phyloP scores from a whole-genome alignment of 2,113 vertebrate species.

The Pollachius pollachius region DNA sequence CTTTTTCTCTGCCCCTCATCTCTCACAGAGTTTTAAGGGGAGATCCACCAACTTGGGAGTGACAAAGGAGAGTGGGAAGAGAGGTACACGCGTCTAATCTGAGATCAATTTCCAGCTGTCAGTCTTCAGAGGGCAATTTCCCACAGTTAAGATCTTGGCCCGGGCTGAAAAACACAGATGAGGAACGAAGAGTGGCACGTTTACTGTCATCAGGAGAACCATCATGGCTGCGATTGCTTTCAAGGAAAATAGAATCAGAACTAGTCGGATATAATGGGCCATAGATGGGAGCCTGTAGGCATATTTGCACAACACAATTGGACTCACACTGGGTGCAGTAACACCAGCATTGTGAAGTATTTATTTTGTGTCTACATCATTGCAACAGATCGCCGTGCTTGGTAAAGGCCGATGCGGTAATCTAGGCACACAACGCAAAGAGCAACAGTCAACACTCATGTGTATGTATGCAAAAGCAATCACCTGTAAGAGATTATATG shows the following conservation, averaged over 20 bases:
- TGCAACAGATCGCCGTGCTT: slow-evolving; percentile 5
- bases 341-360: slow-evolving; percentile 37
- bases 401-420: neutral
- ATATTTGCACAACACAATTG: slow-evolving; percentile 76
- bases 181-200: slow-evolving; percentile 49
- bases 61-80: slow-evolving; percentile 56
- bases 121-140: slow-evolving; percentile 64
- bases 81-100: slow-evolving; percentile 59
- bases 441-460: neutral
- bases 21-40: slow-evolving; percentile 64
- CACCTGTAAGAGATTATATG: slow-evolving; percentile 82
- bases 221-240: slow-evolving; percentile 39
- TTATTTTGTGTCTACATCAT: slow-evolving; percentile 7
- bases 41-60: slow-evolving; percentile 62
- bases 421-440: neutral
- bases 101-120: slow-evolving; percentile 59
- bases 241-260: slow-evolving; percentile 49
- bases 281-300: slow-evolving; percentile 55
- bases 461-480: slow-evolving; percentile 51
- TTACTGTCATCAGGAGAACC: slow-evolving; percentile 54
- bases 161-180: slow-evolving; percentile 40
- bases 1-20: slow-evolving; percentile 54
- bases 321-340: slow-evolving; percentile 65
- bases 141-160: slow-evolving; percentile 59
- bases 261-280: slow-evolving; percentile 49